phyloP scores from a whole-genome alignment of 2,113 vertebrate genomes.

The Proteles cristata region DNA sequence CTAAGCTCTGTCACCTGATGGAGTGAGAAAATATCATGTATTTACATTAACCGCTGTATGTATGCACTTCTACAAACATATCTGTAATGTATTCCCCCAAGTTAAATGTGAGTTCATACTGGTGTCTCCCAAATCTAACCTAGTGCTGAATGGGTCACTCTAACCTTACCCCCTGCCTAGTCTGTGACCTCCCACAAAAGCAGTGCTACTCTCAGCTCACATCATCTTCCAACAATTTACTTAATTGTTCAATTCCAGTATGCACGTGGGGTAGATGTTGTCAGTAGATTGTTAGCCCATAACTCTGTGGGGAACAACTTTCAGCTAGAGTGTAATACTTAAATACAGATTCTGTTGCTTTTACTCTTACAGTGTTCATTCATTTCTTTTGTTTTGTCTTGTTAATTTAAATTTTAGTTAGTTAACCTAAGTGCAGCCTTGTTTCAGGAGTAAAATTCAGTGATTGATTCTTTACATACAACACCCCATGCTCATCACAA shows the following conservation, averaged over 20 bases:
- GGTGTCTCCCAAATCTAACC: not conserved
- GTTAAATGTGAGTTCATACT: not conserved
- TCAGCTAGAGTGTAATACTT: not conserved
- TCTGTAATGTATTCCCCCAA: not conserved
- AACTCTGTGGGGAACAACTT: not conserved
- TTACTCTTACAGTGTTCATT: not conserved
- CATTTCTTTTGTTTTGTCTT: not conserved
- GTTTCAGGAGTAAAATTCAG: too few relatives aligned
- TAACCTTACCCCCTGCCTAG: not conserved
- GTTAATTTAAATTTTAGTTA: too few relatives aligned
- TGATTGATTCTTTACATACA: too few relatives aligned
- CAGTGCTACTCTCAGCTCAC: not conserved
- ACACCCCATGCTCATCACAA: too few relatives aligned
- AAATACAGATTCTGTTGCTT: not conserved
- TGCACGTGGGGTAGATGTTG: not conserved
- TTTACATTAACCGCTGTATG: not conserved
- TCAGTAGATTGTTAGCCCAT: not conserved
- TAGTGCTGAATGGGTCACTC: not conserved
- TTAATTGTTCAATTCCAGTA: not conserved
- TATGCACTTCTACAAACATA: not conserved
- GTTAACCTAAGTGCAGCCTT: too few relatives aligned
- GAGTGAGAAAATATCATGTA: not conserved
- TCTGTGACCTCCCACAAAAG: not conserved
- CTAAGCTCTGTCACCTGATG: not conserved
- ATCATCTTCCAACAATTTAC: not conserved